These are phyloP conservation scores for Amiota mariae DNA, from an alignment of 2,888 invertebrate genomes.

Conservation along the genomic window DNA sequence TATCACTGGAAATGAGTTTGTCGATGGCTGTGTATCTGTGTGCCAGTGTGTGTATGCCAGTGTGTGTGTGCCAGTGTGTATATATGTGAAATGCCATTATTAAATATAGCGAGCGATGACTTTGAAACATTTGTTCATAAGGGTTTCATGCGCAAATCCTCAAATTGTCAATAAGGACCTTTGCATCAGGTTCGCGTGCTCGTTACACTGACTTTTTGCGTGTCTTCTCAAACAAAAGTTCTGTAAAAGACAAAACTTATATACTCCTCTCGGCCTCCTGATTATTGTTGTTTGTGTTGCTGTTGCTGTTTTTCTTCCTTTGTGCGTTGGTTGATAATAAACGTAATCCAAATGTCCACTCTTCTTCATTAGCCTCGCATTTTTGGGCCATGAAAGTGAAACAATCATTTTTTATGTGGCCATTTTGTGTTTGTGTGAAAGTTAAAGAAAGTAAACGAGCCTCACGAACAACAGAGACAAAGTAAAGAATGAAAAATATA, in stretches of 20 bases:
- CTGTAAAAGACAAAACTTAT: neutral
- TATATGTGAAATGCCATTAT: conserved; percentile 59
- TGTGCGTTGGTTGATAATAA: conserved; percentile 42
- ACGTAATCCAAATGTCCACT: conserved; percentile 51
- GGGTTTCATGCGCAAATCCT: conserved; percentile 65
- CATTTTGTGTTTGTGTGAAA: conserved; percentile 41
- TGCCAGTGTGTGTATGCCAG: too few relatives aligned
- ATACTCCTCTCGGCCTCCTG: neutral
- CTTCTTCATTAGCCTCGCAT: conserved; percentile 56
- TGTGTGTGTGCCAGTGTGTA: neutral
- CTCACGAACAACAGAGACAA: neutral
- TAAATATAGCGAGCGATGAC: conserved; percentile 44
- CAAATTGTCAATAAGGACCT: conserved; percentile 65
- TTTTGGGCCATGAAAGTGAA: conserved; percentile 30
- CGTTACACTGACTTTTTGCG: too few relatives aligned
- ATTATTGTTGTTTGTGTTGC: neutral
- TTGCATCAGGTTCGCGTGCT: neutral
- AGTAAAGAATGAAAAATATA: neutral
- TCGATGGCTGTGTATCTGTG: neutral
- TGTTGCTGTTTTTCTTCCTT: conserved; percentile 6
- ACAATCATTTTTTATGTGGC: conserved; percentile 66
- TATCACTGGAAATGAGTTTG: too few relatives aligned
- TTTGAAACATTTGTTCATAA: conserved; percentile 47
- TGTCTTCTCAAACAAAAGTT: neutral
- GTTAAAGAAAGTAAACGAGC: neutral